Conservation (phyloP, 2,113 vertebrate species). For the Formicarius rufipectus region DNA sequence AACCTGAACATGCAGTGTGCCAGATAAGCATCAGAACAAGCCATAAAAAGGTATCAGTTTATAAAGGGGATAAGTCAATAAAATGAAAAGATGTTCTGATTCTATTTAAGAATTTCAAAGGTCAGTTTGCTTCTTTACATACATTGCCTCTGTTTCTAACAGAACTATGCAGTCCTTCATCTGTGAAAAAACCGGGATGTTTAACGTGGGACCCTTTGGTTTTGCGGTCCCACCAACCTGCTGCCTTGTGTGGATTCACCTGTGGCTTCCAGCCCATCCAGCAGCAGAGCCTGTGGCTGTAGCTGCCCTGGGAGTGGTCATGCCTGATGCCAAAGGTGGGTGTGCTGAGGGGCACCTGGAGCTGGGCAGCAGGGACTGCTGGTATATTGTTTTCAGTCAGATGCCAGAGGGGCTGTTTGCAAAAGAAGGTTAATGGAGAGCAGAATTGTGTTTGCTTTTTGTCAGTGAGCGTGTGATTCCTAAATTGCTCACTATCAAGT, state of each 20-base stretch:
- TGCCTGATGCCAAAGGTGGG: not conserved
- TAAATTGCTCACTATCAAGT: constrained; percentile 25
- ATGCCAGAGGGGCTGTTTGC: not conserved
- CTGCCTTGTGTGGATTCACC: not conserved
- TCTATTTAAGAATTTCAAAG: not conserved
- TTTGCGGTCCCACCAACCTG: not conserved
- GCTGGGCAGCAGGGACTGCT: not conserved
- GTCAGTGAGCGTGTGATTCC: not conserved
- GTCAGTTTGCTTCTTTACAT: not conserved
- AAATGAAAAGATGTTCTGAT: not conserved
- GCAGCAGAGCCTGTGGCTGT: too few species aligned
- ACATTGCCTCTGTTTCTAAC: not conserved
- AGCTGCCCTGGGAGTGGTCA: not conserved
- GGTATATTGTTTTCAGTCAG: not conserved
- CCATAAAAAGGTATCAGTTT: not conserved
- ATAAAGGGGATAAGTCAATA: not conserved
- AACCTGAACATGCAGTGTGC: not conserved
- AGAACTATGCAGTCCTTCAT: not conserved
- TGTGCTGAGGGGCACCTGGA: not conserved
- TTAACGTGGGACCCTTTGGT: not conserved
- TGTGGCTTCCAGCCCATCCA: too few species aligned
- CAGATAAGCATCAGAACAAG: not conserved
- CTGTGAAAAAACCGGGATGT: not conserved
- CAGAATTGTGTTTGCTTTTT: constrained; percentile 18
- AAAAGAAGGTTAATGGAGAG: constrained; percentile 30